Base-by-base conservation (phyloP, 2,888 invertebrate species). In the Tyria jacobaeae region DNA sequence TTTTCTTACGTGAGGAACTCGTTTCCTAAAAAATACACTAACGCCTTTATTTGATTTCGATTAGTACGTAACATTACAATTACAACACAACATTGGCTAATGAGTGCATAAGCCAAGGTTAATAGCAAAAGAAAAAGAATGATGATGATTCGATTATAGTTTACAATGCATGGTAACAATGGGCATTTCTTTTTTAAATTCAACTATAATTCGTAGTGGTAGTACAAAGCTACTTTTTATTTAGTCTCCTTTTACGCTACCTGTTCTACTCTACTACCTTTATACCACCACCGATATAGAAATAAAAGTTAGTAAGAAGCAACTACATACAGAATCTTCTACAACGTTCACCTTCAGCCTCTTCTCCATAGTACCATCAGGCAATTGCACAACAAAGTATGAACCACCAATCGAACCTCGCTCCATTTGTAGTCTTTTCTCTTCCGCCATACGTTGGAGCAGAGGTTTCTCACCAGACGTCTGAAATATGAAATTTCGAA, bases 391-490 rank as follows among this genome's bases (percentile, higher is more conserved):
- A 89, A 96, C 92, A 86, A 98, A 97, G 89, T 97, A 98, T 0
- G 97, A 97, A 14, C 97, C 97, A 14, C 97, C 97, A 66, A 98
- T 97, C 34, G 98, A 98, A 0, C 98, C 98, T 41, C 97, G 95
- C 87, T 98, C 98, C 97, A 98, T 96, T 89, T 98, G 98, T 83
- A 97, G 94, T 66, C 97, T 95, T 80, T 98, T 97, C 85, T 98
- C 98, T 88, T 98, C 98, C 9, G 98, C 98, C 97, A 98, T 98
- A 68, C 98, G 94, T 88, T 98, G 98, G 71, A 98, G 94, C 12
- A 98, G 91, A 0, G 98, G 98, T 85, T 98, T 98, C 76, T 96
- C 95, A 31, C 94, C 95, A n/a, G 95, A 95, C 25, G 91, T 89
- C 90, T 94, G 86, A 44, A 84, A 86, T 62, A 55, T 62, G 44